Base-by-base conservation (phyloP, 2,113 vertebrate species). In the Paramisgurnus dabryanus region DNA sequence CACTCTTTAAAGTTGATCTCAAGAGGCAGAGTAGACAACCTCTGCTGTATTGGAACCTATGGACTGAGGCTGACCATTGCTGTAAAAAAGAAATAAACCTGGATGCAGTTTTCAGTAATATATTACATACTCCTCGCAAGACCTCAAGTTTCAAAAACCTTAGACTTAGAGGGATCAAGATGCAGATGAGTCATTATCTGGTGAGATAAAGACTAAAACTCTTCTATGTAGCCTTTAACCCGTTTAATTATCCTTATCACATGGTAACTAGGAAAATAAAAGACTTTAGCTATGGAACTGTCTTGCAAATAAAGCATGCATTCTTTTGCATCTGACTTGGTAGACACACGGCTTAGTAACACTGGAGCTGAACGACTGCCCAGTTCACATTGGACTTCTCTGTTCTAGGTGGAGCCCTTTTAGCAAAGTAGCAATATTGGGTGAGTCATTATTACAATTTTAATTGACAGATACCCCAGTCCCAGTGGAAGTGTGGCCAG, bases 401-500 rank as follows among this genome's bases (percentile, higher is more conserved):
- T 27, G 66, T 1, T 45, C 12, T 22, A 18, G 50, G 40, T n/a
- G 18, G 34, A 64, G 15, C 6, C 3, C 27, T 13, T 47, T 39
- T 2, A 13, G 13, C 13, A 67, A n/a, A 66, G 43, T 67, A 47
- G 40, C 41, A 15, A 50, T 50, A 50, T 50, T 53, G 27, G 1
- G 0, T 3, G 50, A 53, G 50, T 53, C 50, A 53, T n/a, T 57
- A 8, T n/a, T 18, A 18, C 55, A n/a, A n/a, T 77, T 76, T 76
- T 82, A 68, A 13, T 58, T 83, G 73, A 68, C 78, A 83, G 86
- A 81, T 78, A 43, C 69, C 61, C 67, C 73, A 67, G 49, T 84
- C 4, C 76, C 63, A 68, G 82, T 50, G 2, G 85, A 86, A 81
- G 90, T 90, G 13, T 93, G 92, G 92, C 91, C 92, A 4, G 93